A percentile compares a stretch with the other conserved stretches of the same genome.
Evolutionary conservation across 2,888 invertebrate genomes (phyloP).

Genomic region (Cantharis rufa): DNA sequence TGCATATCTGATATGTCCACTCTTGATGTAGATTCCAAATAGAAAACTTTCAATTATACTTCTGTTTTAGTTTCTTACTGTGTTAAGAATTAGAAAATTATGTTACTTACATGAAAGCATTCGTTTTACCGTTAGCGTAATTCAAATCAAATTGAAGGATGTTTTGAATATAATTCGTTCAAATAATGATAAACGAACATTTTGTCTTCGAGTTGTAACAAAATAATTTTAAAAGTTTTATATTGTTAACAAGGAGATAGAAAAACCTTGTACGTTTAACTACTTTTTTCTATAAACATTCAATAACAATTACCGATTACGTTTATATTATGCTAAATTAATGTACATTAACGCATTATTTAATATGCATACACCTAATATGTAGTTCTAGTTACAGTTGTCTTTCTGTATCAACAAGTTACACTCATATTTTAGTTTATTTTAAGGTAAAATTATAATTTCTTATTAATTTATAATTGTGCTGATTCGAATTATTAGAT

Average conservation of each 20-base stretch:
- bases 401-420: background rate
- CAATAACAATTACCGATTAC: background rate
- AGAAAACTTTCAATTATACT: too few species aligned
- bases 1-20: too few species aligned
- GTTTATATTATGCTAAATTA: background rate
- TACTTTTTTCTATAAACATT: background rate
- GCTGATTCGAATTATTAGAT: too few species aligned
- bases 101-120: too few species aligned
- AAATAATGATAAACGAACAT: background rate
- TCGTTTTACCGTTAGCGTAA: too few species aligned
- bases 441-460: background rate
- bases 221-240: background rate
- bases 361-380: background rate
- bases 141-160: background rate
- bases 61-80: too few species aligned
- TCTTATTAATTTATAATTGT: background rate
- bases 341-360: background rate
- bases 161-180: background rate
- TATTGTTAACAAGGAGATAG: background rate
- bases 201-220: background rate
- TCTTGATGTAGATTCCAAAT: too few species aligned
- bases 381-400: background rate
- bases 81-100: too few species aligned
- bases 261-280: background rate
- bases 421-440: background rate